phyloP scores from a whole-genome alignment of 2,797 vertebrate genomes.

The Pagetopsis macropterus region DNA sequence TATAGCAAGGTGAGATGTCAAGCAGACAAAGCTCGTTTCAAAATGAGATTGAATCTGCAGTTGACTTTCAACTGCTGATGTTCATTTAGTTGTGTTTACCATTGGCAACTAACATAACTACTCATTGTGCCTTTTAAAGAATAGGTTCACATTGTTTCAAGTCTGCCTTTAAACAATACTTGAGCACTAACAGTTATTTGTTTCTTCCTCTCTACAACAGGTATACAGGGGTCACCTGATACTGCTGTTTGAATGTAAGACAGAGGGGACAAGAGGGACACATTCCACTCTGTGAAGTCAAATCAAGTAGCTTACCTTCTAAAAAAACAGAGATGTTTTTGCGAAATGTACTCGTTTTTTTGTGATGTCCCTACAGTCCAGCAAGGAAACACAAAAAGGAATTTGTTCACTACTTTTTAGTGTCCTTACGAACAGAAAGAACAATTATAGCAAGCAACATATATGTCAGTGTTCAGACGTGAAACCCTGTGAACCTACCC shows the following conservation, averaged over 20 bases:
- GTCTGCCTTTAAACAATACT: not conserved
- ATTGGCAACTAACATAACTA: too few species aligned
- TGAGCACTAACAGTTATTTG: not conserved
- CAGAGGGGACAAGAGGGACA: not conserved
- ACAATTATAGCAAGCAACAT: not conserved
- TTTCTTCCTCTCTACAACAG: not conserved
- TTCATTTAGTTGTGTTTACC: too few species aligned
- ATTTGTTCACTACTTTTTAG: not conserved
- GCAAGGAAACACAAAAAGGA: not conserved
- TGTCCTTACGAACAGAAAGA: not conserved
- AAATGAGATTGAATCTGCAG: too few species aligned
- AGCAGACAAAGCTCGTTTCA: too few species aligned
- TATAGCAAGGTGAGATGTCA: too few species aligned
- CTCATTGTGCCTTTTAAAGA: too few species aligned
- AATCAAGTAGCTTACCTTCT: not conserved
- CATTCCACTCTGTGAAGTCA: not conserved
- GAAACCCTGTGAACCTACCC: conserved; percentile 11
- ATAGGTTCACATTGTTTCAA: not conserved
- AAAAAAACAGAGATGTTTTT: not conserved
- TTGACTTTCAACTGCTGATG: too few species aligned
- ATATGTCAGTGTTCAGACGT: not conserved
- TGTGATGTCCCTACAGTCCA: not conserved
- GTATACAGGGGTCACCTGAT: not conserved
- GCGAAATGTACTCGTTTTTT: not conserved
- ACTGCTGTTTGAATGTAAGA: not conserved